Percentiles rank a stretch among this genome's conserved stretches.
phyloP scores from a whole-genome alignment of 2,113 vertebrate species.

The Propithecus coquereli region DNA sequence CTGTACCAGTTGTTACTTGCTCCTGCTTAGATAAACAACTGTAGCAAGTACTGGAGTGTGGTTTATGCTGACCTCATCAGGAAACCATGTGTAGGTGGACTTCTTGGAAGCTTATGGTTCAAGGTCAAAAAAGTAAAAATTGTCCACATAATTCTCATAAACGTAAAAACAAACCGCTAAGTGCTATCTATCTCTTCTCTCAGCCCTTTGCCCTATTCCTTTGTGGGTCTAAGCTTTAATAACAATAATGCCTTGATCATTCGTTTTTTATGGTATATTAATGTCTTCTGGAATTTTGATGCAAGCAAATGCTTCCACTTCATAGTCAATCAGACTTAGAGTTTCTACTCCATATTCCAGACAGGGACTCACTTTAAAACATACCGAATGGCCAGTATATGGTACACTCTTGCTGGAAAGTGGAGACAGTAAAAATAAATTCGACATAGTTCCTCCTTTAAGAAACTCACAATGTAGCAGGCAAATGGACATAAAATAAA shows the following conservation, averaged over 20 bases:
- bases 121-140: conserved; percentile 23
- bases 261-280: not conserved
- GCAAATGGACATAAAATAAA: not conserved
- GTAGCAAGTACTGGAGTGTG: not conserved
- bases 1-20: conserved; percentile 43
- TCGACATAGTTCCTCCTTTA: not conserved
- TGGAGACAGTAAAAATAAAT: not conserved
- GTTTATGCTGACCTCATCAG: conserved; percentile 49
- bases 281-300: not conserved
- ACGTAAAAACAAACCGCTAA: not conserved
- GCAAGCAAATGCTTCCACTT: not conserved
- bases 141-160: conserved; percentile 9
- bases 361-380: not conserved
- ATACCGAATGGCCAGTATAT: not conserved
- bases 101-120: conserved; percentile 36
- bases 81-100: conserved; percentile 39
- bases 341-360: not conserved
- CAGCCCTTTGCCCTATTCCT: not conserved
- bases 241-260: not conserved
- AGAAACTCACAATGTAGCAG: not conserved
- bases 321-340: not conserved
- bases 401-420: not conserved
- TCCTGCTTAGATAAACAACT: conserved; percentile 59
- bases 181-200: not conserved
- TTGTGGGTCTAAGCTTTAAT: not conserved